A percentile compares a stretch with the other conserved stretches of the same genome.
These are phyloP conservation scores for Anisognathus igniventris DNA, from an alignment of 2,797 vertebrate species.

Conservation along the genomic window DNA sequence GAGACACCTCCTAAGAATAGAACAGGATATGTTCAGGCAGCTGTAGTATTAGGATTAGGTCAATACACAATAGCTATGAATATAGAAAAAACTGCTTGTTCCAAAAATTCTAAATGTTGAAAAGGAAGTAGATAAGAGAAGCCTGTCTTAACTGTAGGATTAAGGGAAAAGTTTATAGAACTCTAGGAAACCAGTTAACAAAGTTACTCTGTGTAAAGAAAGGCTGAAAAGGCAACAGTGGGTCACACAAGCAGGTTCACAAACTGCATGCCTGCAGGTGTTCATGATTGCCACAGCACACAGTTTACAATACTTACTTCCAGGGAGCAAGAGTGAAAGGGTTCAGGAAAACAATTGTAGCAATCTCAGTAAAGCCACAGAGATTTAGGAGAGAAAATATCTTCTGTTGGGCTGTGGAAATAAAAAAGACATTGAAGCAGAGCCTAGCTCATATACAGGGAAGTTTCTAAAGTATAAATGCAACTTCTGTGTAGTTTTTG, in stretches of 20 bases:
- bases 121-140: conserved; percentile 12
- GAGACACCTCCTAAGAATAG: not conserved
- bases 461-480: not conserved
- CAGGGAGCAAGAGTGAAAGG: not conserved
- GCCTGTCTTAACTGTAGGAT: not conserved
- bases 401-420: not conserved
- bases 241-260: not conserved
- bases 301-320: not conserved
- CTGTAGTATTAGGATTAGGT: not conserved
- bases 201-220: not conserved
- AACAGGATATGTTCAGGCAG: not conserved
- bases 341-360: not conserved
- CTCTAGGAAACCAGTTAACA: not conserved
- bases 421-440: not conserved
- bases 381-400: not conserved
- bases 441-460: not conserved
- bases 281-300: not conserved
- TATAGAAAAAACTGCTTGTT: not conserved
- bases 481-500: not conserved
- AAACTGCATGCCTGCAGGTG: not conserved
- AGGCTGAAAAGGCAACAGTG: not conserved
- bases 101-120: not conserved
- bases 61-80: not conserved
- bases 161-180: not conserved
- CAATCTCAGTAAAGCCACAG: not conserved